phyloP scores from a whole-genome alignment of 2,797 vertebrate genomes.

The Sitta carolinensis region DNA sequence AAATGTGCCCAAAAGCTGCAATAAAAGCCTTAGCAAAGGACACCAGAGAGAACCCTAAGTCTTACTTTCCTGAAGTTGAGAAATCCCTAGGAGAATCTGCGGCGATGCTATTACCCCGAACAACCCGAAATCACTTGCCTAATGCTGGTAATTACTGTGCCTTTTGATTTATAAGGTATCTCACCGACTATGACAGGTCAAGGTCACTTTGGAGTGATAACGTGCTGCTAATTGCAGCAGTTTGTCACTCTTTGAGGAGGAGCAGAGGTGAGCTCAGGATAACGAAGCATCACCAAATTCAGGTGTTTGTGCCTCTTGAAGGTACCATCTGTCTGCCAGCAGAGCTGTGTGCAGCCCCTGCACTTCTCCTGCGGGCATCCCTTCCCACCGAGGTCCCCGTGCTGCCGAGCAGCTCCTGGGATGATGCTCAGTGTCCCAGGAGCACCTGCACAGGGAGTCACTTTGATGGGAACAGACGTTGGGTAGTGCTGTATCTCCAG shows the following conservation, averaged over 20 bases:
- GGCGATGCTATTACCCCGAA: neutral
- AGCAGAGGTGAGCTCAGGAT: neutral
- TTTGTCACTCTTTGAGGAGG: neutral
- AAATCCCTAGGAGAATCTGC: neutral
- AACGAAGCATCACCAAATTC: neutral
- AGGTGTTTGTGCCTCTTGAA: neutral
- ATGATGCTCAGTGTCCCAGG: neutral
- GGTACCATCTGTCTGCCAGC: neutral
- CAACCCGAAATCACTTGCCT: neutral
- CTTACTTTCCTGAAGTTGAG: neutral
- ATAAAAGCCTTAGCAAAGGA: neutral
- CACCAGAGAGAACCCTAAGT: neutral
- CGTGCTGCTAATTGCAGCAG: neutral
- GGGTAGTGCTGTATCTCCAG: neutral
- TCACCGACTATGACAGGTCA: neutral
- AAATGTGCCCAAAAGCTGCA: neutral
- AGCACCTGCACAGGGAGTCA: fast-evolving
- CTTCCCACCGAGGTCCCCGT: neutral
- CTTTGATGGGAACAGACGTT: neutral
- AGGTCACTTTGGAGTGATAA: neutral
- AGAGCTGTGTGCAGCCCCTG: neutral
- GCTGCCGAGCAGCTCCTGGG: neutral
- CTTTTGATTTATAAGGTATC: neutral
- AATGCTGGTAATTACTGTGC: neutral
- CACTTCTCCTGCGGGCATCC: neutral